These are phyloP conservation scores for Macropis europaea DNA, from an alignment of 2,888 invertebrate genomes.

Conservation along the genomic window DNA sequence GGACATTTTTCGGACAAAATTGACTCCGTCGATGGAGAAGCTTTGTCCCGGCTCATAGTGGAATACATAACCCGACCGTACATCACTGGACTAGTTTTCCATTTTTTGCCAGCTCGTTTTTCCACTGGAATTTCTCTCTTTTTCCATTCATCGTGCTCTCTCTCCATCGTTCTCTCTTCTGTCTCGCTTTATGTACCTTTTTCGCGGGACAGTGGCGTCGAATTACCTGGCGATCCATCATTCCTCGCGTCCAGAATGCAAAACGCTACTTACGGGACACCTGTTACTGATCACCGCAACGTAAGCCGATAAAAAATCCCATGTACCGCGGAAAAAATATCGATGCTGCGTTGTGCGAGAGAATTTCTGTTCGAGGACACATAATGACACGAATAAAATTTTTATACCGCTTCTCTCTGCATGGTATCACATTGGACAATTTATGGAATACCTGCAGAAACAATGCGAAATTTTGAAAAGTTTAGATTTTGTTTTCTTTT, in stretches of 20 bases:
- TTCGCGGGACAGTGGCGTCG: constrained; percentile 34
- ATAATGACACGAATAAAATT: no score
- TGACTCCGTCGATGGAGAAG: constrained; percentile 14
- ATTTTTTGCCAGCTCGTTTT: constrained; percentile 31
- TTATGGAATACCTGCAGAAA: no score
- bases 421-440: no score
- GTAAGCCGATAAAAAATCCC: constrained; percentile 20
- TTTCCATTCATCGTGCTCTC: background rate
- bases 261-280: constrained; percentile 54
- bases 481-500: no score
- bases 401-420: no score
- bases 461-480: no score
- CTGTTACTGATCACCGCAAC: constrained; percentile 35
- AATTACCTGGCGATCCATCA: constrained; percentile 52
- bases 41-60: background rate
- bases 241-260: constrained; percentile 39
- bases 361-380: no score
- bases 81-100: constrained; percentile 4
- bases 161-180: background rate
- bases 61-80: constrained; percentile 1
- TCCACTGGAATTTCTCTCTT: constrained; percentile 16
- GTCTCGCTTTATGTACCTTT: background rate
- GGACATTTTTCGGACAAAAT: background rate
- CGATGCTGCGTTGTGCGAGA: background rate
- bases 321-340: background rate